Percentiles rank a stretch among this genome's conserved stretches.
Conservation (phyloP, 2,888 invertebrate species). For the Pheosia tremula region DNA sequence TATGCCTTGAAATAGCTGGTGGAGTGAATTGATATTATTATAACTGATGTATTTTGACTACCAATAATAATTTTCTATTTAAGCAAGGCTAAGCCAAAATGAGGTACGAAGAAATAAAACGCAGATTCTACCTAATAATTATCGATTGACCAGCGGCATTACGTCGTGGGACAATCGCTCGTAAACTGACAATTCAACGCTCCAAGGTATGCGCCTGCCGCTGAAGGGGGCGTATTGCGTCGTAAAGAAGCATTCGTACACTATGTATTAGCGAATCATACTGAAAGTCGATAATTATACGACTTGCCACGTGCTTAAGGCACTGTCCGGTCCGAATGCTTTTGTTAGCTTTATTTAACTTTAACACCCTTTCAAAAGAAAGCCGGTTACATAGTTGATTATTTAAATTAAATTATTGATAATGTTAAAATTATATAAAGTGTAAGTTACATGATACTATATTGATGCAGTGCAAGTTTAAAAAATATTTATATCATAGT, state of each 20-base stretch:
- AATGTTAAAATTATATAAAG: slow-evolving; percentile 41
- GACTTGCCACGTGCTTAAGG: slow-evolving; percentile 38
- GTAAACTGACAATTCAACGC: slow-evolving; percentile 60
- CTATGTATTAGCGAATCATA: slow-evolving; percentile 52
- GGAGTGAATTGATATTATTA: slow-evolving; percentile 17
- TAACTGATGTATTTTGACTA: too few species aligned
- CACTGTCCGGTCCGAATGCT: slow-evolving; percentile 39
- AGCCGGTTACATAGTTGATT: slow-evolving; percentile 31
- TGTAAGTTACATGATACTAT: background rate
- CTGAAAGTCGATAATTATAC: slow-evolving; percentile 59
- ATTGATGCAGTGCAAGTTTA: too few species aligned
- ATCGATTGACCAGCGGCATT: slow-evolving; percentile 35
- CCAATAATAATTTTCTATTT: background rate
- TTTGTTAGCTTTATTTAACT: slow-evolving; percentile 66
- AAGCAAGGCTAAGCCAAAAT: background rate
- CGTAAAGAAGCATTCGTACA: slow-evolving; percentile 53
- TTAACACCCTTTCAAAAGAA: slow-evolving; percentile 36
- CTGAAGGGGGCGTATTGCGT: slow-evolving; percentile 41
- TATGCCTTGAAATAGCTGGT: slow-evolving; percentile 25
- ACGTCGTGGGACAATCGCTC: slow-evolving; percentile 54
- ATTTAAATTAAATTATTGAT: too few species aligned
- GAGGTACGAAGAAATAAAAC: slow-evolving; percentile 8
- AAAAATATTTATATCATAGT: too few species aligned
- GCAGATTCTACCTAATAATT: slow-evolving; percentile 50
- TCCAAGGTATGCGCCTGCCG: slow-evolving; percentile 33